These are phyloP conservation scores for Ichneumon xanthorius DNA, from an alignment of 2,888 invertebrate species.

Conservation along the genomic window DNA sequence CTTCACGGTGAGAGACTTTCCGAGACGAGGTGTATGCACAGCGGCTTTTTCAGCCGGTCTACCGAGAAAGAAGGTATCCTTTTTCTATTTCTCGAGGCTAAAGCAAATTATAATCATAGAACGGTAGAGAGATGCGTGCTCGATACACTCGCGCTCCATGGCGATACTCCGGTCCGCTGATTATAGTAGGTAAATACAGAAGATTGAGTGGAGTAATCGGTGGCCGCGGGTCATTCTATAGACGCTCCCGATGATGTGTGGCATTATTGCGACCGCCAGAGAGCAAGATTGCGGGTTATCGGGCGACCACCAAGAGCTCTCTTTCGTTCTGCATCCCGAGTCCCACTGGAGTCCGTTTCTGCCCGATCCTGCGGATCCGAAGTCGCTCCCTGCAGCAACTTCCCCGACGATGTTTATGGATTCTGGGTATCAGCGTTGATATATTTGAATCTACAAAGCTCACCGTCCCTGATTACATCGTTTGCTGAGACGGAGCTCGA, in stretches of 20 bases:
- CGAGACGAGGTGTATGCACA: background rate
- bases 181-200: constrained; percentile 70
- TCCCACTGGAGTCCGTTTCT: constrained; percentile 39
- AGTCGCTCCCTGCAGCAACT: background rate
- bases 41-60: constrained; percentile 24
- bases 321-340: constrained; percentile 30
- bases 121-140: constrained; percentile 35
- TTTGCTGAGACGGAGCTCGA: background rate
- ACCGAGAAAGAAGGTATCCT: constrained; percentile 16
- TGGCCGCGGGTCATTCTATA: constrained; percentile 60
- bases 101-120: constrained; percentile 61
- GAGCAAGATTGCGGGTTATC: constrained; percentile 67
- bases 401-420: constrained; percentile 41
- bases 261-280: constrained; percentile 66
- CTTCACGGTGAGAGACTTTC: background rate
- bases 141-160: constrained; percentile 40
- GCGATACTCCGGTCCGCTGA: constrained; percentile 60
- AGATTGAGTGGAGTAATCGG: constrained; percentile 66
- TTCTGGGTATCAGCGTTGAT: constrained; percentile 19
- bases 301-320: constrained; percentile 34
- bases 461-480: constrained; percentile 36
- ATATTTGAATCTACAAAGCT: constrained; percentile 30
- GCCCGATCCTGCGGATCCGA: constrained; percentile 30
- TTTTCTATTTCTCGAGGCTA: constrained; percentile 35
- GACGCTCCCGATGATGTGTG: constrained; percentile 65